Percentiles rank a stretch among this genome's conserved stretches.
Evolutionary conservation across 2,888 invertebrate species (phyloP).

Genomic region (Ormyrus thymus): DNA sequence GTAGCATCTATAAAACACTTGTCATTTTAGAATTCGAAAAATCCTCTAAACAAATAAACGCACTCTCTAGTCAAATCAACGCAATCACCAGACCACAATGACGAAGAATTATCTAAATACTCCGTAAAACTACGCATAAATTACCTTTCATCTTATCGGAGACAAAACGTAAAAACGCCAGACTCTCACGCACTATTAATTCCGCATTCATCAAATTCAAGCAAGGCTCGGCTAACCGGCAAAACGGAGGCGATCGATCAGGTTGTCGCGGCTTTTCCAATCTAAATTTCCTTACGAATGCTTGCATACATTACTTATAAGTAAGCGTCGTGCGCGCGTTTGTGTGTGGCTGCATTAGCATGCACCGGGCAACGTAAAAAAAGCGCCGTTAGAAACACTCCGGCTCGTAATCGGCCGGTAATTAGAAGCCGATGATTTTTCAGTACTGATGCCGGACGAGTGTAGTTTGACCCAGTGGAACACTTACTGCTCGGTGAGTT

Average conservation of each 20-base stretch:
- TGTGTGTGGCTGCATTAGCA: constrained; percentile 18
- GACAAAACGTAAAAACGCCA: too few species aligned
- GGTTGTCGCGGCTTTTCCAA: constrained; percentile 22
- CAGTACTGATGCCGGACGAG: background rate
- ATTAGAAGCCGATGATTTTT: constrained; percentile 42
- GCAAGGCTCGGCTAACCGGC: background rate
- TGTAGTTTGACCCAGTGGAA: constrained; percentile 42
- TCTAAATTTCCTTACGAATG: constrained; percentile 34
- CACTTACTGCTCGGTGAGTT: constrained; percentile 5
- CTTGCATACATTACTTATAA: constrained; percentile 33
- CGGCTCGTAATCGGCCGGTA: constrained; percentile 13
- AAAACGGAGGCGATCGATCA: constrained; percentile 39
- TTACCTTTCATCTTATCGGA: too few species aligned
- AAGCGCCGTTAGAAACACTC: constrained; percentile 38
- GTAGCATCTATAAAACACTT: too few species aligned
- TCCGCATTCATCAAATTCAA: too few species aligned
- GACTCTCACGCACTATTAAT: too few species aligned
- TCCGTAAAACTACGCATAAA: too few species aligned
- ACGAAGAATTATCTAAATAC: too few species aligned
- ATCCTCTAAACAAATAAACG: too few species aligned
- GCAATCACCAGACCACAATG: too few species aligned
- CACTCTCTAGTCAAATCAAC: too few species aligned
- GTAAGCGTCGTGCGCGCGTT: background rate
- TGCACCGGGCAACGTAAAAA: constrained; percentile 19
- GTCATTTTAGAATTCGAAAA: too few species aligned